These are phyloP conservation scores for Leucophenga varia DNA, from an alignment of 1,140 invertebrate species.

Conservation along the genomic window DNA sequence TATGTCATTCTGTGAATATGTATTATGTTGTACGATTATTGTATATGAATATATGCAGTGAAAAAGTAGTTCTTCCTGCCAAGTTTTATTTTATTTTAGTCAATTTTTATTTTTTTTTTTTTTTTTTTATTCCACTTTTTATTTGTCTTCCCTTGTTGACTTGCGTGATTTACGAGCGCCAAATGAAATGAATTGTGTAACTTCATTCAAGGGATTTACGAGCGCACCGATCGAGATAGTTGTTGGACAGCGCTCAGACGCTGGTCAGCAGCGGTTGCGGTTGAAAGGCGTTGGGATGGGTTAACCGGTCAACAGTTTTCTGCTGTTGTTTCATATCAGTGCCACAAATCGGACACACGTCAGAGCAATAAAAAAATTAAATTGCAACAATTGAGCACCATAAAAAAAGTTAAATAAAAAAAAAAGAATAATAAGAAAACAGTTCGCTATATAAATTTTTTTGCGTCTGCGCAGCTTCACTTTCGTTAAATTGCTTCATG, in stretches of 20 bases:
- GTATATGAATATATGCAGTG: too few species aligned
- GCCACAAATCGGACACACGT: constrained; percentile 39
- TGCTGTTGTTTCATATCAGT: constrained; percentile 36
- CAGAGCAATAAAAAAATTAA: constrained; percentile 48
- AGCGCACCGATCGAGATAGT: neutral
- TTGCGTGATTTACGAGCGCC: constrained; percentile 50
- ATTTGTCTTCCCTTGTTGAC: constrained; percentile 30
- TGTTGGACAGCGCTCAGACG: constrained; percentile 3
- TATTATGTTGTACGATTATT: too few species aligned
- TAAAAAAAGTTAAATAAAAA: too few species aligned
- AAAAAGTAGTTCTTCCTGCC: constrained; percentile 19
- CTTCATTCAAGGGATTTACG: constrained; percentile 22
- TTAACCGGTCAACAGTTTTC: too few species aligned
- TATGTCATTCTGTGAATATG: too few species aligned
- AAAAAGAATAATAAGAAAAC: too few species aligned
- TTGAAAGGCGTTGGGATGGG: too few species aligned
- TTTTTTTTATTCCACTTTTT: constrained; percentile 6
- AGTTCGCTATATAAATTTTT: too few species aligned
- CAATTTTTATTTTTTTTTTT: too few species aligned
- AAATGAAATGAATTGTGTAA: constrained; percentile 54
- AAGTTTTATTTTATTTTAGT: too few species aligned
- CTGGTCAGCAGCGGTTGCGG: neutral
- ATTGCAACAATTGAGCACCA: constrained; percentile 54
- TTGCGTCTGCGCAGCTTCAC: too few species aligned
- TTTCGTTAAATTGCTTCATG: too few species aligned